Percentiles rank a stretch among this genome's conserved stretches.
These are phyloP conservation scores for Pogoniulus pusillus DNA, from an alignment of 2,797 vertebrate genomes.

Conservation along the genomic window DNA sequence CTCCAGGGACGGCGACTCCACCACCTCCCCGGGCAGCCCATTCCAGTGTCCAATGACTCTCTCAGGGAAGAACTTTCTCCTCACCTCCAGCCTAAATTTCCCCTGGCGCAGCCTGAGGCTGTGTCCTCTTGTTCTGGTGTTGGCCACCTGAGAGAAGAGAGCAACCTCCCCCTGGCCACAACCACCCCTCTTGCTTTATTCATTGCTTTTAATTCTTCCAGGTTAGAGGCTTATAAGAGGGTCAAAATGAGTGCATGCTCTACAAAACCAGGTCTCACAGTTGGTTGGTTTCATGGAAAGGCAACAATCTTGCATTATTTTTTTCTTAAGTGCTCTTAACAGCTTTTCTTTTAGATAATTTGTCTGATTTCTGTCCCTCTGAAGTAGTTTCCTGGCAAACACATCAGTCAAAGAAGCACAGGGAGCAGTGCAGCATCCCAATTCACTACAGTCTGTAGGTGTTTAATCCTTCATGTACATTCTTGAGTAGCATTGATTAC, in stretches of 20 bases:
- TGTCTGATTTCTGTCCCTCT: neutral
- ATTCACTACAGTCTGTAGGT: neutral
- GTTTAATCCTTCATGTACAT: neutral
- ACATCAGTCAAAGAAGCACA: neutral
- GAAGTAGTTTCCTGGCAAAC: neutral
- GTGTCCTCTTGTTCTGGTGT: too few relatives aligned
- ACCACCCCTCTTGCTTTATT: neutral
- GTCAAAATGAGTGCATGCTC: neutral
- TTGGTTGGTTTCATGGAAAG: neutral
- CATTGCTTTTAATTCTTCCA: neutral
- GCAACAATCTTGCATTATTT: neutral
- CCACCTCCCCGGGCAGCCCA: too few relatives aligned
- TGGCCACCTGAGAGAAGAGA: too few relatives aligned
- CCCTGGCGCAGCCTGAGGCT: too few relatives aligned
- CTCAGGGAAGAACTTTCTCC: too few relatives aligned
- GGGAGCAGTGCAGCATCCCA: neutral
- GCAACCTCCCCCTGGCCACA: too few relatives aligned
- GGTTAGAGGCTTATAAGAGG: neutral
- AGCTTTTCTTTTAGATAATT: neutral
- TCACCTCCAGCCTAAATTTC: too few relatives aligned
- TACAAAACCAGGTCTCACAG: neutral
- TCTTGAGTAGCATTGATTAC: slow-evolving; percentile 12
- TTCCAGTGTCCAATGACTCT: too few relatives aligned
- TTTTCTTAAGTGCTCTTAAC: neutral
- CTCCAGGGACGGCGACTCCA: too few relatives aligned